Evolutionary conservation across 2,888 invertebrate genomes (phyloP).

Genomic region (Nomada fucata): DNA sequence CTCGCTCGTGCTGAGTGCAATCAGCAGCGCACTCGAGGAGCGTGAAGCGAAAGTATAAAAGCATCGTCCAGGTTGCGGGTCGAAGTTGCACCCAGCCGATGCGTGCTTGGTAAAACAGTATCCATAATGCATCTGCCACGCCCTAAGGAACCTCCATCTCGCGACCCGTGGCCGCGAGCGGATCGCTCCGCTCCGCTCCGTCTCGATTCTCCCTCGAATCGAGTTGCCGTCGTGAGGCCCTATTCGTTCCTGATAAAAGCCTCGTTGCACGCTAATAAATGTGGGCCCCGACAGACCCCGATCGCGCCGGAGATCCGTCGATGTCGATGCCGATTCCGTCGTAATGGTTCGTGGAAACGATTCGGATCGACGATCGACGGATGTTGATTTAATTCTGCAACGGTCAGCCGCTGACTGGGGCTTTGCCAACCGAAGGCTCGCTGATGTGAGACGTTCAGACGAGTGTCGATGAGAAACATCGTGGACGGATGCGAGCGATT

Average conservation of each 20-base stretch:
- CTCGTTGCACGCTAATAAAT: conserved; percentile 44
- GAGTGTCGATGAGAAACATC: too few relatives aligned
- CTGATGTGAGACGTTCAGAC: too few relatives aligned
- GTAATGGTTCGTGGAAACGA: conserved; percentile 40
- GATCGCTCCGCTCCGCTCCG: conserved; percentile 7
- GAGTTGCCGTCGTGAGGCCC: conserved; percentile 13
- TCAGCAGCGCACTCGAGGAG: conserved; percentile 28
- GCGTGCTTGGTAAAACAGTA: conserved; percentile 67
- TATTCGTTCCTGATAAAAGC: conserved; percentile 24
- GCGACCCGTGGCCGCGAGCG: conserved; percentile 26
- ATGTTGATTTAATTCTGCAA: conserved; percentile 18
- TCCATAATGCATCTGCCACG: conserved; percentile 73
- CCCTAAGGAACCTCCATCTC: conserved; percentile 58
- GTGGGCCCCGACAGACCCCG: not conserved
- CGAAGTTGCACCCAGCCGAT: conserved; percentile 60
- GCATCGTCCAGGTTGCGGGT: conserved; percentile 24
- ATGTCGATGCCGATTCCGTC: conserved; percentile 24
- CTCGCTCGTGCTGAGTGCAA: conserved; percentile 16
- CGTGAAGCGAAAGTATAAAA: conserved; percentile 34
- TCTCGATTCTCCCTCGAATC: conserved; percentile 36
- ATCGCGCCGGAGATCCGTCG: conserved; percentile 16
- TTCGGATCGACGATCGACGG: conserved; percentile 24
- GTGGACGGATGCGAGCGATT: too few relatives aligned
- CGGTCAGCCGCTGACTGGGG: not conserved
- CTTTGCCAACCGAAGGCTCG: too few relatives aligned